Base-by-base conservation (phyloP, 2,888 invertebrate species). In the Xestia sexstrigata region DNA sequence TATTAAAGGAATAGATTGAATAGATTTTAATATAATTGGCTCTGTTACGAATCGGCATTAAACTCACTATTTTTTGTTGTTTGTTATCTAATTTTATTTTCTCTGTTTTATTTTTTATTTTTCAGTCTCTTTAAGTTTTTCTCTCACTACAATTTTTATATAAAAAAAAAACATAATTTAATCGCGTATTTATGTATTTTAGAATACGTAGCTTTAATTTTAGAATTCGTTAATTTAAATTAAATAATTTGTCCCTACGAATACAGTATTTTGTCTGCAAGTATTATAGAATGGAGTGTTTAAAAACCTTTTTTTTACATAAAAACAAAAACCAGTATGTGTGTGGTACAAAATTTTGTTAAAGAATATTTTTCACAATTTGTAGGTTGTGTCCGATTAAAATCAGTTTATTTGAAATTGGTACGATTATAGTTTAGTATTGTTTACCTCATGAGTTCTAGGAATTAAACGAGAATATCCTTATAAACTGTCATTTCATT, bases 361-460 rank as follows among this genome's bases (percentile, higher is more conserved):
- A 74, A 78, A 86, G 74, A 84, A 79, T 82, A 81, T 66, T 78
- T 81, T 77, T 71, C 76, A 80, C 85, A 68, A 78, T 67, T 85
- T 90, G 89, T 93, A 91, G 86, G 79, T 91, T 92, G 88, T 70
- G 81, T 71, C 67, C 52, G 58, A 68, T 63, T 67, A 71, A 89
- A 87, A 91, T 88, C 90, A 88, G 90, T 89, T 90, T 92, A 83
- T 87, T 86, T 86, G 83, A 85, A 79, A 95, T 95, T 95, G 94
- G 95, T 95, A 94, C 93, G 91, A 94, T 81, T 91, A 94, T 95
- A 96, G 95, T 93, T 92, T 96, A 96, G 96, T 92, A 91, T 95
- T 96, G 95, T 96, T 96, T 96, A 96, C 96, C 96, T 96, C 96
- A 96, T 96, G 96, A 96, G 94, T 95, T 96, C 94, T 96, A 96